These are phyloP conservation scores for Lepus townsendii DNA, from an alignment of 2,797 vertebrate genomes.

Conservation along the genomic window DNA sequence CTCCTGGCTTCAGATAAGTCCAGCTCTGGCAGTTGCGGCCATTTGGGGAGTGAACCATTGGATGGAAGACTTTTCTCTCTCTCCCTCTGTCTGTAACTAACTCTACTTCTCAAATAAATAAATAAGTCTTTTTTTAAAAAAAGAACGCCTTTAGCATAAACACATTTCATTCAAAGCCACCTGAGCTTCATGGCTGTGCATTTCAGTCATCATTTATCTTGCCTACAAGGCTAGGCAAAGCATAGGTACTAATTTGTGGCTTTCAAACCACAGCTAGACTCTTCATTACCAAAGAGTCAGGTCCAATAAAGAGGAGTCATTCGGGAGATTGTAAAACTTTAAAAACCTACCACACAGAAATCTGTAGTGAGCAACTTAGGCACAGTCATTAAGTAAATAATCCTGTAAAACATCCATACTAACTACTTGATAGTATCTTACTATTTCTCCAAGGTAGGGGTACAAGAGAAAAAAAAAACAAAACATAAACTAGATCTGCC, in stretches of 20 bases:
- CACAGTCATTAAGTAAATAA: conserved; percentile 65
- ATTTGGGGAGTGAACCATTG: too few relatives aligned
- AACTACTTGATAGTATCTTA: not conserved
- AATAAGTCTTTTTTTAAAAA: too few relatives aligned
- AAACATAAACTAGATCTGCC: not conserved
- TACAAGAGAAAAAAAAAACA: conserved; percentile 56
- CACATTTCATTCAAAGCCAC: conserved; percentile 58
- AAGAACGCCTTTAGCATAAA: conserved; percentile 52
- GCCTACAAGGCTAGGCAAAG: conserved; percentile 62
- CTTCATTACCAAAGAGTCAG: conserved; percentile 76
- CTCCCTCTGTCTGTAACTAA: too few relatives aligned
- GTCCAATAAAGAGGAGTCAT: conserved; percentile 70
- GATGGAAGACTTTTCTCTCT: too few relatives aligned
- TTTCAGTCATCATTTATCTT: conserved; percentile 62
- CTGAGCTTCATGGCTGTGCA: conserved; percentile 5
- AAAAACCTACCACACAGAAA: conserved; percentile 65
- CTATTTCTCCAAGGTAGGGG: conserved; percentile 25
- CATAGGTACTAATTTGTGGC: conserved; percentile 71
- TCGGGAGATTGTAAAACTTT: conserved; percentile 62
- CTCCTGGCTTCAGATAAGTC: too few relatives aligned
- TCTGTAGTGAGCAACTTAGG: conserved; percentile 43
- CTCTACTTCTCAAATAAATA: too few relatives aligned
- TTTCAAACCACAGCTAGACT: conserved; percentile 70
- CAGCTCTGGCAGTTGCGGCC: too few relatives aligned
- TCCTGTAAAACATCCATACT: conserved; percentile 33